Conservation (phyloP, 2,888 invertebrate genomes). For the Caprella mutica region DNA sequence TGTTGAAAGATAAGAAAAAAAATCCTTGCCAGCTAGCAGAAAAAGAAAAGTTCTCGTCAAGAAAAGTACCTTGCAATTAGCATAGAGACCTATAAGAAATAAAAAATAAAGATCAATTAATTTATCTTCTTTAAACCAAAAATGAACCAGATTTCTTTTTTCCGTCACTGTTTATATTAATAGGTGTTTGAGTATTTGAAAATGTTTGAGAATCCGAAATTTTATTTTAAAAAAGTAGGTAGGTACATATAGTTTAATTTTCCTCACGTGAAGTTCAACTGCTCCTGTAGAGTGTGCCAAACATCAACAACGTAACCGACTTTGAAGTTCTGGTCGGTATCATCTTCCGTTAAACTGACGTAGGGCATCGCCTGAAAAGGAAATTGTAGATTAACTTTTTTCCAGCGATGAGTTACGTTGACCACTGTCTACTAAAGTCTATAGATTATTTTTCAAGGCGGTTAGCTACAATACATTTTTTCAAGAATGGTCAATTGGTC, state of each 20-base stretch:
- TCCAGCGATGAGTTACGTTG: neutral
- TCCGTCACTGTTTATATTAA: neutral
- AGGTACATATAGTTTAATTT: neutral
- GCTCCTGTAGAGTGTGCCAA: constrained; percentile 25
- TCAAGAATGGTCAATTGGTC: too few relatives aligned
- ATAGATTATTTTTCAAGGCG: too few relatives aligned
- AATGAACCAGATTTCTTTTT: too few relatives aligned
- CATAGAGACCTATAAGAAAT: too few relatives aligned
- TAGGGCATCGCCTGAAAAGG: constrained; percentile 22
- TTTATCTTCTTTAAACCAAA: too few relatives aligned
- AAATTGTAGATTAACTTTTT: neutral
- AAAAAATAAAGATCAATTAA: too few relatives aligned
- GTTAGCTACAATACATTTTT: too few relatives aligned
- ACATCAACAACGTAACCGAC: constrained; percentile 24
- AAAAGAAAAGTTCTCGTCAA: too few relatives aligned
- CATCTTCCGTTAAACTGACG: constrained; percentile 12
- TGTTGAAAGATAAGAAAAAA: too few relatives aligned
- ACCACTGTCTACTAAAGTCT: neutral
- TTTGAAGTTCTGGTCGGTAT: constrained; percentile 12
- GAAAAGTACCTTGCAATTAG: too few relatives aligned
- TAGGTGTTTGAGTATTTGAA: neutral
- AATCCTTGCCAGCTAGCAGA: too few relatives aligned
- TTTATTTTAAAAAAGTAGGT: neutral
- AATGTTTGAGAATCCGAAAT: neutral
- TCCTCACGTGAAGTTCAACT: constrained; percentile 25